Conservation (phyloP, 2,113 vertebrate species). For the Callionymus lyra region DNA sequence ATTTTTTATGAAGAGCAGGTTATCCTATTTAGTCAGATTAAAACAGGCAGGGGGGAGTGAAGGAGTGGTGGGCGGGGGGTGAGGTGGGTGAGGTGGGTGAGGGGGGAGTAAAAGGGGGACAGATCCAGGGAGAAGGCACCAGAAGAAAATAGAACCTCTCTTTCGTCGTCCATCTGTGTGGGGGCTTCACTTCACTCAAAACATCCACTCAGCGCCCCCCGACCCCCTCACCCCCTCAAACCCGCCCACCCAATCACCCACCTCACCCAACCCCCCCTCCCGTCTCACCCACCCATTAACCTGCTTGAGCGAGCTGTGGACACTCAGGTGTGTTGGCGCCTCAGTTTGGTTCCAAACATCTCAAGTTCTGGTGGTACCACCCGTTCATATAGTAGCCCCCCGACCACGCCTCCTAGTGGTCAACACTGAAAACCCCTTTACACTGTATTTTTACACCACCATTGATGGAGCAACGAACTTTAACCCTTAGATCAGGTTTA, state of each 20-base stretch:
- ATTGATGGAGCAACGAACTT: too few relatives aligned
- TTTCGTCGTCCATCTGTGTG: constrained; percentile 5
- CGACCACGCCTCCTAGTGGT: too few relatives aligned
- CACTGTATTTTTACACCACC: too few relatives aligned
- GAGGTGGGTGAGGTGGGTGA: constrained; percentile 5
- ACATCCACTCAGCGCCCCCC: constrained; percentile 25
- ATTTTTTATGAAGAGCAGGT: constrained; percentile 80
- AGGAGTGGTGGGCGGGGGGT: too few relatives aligned
- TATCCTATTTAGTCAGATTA: constrained; percentile 78
- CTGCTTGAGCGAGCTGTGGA: constrained; percentile 47
- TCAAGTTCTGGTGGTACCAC: too few relatives aligned
- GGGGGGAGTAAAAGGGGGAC: constrained; percentile 20
- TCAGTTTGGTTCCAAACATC: too few relatives aligned
- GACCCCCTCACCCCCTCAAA: constrained; percentile 17
- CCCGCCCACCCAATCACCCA: neutral
- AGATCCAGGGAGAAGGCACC: constrained; percentile 36
- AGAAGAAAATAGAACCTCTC: constrained; percentile 35
- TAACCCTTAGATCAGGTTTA: too few relatives aligned
- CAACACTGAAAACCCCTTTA: too few relatives aligned
- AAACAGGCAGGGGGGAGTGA: constrained; percentile 54
- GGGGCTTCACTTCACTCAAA: constrained; percentile 32
- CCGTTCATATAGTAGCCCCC: too few relatives aligned
- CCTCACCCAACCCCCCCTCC: constrained; percentile 5
- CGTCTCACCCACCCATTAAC: constrained; percentile 48
- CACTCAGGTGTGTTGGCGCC: too few relatives aligned